Percentiles rank a stretch among this genome's conserved stretches.
These are phyloP conservation scores for Rhamphomyia laevipes DNA, from an alignment of 2,888 invertebrate species.

Conservation along the genomic window DNA sequence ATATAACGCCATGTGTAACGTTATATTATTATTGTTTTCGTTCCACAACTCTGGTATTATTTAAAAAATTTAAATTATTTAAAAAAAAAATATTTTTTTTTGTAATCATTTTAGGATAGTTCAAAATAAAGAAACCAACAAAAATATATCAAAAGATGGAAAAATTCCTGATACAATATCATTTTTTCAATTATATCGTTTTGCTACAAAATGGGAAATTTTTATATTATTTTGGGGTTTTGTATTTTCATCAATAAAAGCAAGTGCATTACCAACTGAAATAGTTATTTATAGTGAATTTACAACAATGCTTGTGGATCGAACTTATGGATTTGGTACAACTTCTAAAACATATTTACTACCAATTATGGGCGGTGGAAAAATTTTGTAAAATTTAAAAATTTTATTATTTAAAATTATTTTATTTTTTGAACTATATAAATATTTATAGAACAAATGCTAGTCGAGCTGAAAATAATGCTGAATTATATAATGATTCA, in stretches of 20 bases:
- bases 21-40: too few species aligned
- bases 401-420: not conserved
- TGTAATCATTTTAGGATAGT: too few species aligned
- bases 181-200: constrained; percentile 38
- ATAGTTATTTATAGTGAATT: constrained; percentile 64
- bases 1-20: too few species aligned
- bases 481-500: constrained; percentile 49
- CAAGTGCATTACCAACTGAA: constrained; percentile 52
- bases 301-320: constrained; percentile 55
- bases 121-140: too few species aligned
- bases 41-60: too few species aligned
- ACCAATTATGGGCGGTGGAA: constrained; percentile 51
- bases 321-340: constrained; percentile 46
- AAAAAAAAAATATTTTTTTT: too few species aligned
- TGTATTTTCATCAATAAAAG: constrained; percentile 47
- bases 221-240: constrained; percentile 44
- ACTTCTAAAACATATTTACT: constrained; percentile 47
- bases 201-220: constrained; percentile 48
- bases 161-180: too few species aligned
- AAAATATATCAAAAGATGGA: too few species aligned
- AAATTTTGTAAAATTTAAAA: constrained; percentile 37
- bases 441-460: constrained; percentile 39
- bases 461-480: constrained; percentile 41
- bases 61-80: too few species aligned
- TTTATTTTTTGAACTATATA: too few species aligned